Evolutionary conservation across 2,113 vertebrate species (phyloP).

Genomic region (Melanostigma gelatinosum): DNA sequence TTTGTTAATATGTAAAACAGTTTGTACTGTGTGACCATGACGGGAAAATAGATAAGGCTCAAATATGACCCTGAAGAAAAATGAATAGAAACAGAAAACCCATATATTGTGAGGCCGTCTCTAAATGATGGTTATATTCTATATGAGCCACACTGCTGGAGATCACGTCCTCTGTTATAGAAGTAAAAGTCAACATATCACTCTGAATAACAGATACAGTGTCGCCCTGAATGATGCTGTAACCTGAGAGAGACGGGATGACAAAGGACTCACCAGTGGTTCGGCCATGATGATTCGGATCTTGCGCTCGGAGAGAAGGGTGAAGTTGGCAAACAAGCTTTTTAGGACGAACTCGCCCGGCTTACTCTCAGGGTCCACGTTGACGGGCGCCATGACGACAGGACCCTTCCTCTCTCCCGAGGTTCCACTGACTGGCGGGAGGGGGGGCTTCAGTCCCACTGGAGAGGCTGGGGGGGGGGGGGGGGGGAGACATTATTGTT

Average conservation of each 20-base stretch:
- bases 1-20: background rate
- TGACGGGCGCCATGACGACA: slow-evolving; percentile 93
- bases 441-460: slow-evolving; percentile 90
- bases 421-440: slow-evolving; percentile 86
- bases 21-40: background rate
- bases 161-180: background rate
- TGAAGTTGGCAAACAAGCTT: slow-evolving; percentile 98
- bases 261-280: slow-evolving; percentile 88
- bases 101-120: background rate
- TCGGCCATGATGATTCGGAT: slow-evolving; percentile 99
- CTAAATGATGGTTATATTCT: background rate
- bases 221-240: background rate
- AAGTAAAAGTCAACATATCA: background rate
- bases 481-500: background rate
- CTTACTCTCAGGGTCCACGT: slow-evolving; percentile 96
- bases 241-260: slow-evolving; percentile 25
- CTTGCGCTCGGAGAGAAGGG: slow-evolving; percentile 94
- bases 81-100: background rate
- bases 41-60: background rate
- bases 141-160: background rate
- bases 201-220: slow-evolving; percentile 14
- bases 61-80: background rate
- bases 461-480: slow-evolving; percentile 87
- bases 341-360: slow-evolving; percentile 98
- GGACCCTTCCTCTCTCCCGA: slow-evolving; percentile 92